Evolutionary conservation across 2,888 invertebrate genomes (phyloP), one percentile per base, ranked within the genome.

Genomic region (Nemotelus nigrinus): DNA sequence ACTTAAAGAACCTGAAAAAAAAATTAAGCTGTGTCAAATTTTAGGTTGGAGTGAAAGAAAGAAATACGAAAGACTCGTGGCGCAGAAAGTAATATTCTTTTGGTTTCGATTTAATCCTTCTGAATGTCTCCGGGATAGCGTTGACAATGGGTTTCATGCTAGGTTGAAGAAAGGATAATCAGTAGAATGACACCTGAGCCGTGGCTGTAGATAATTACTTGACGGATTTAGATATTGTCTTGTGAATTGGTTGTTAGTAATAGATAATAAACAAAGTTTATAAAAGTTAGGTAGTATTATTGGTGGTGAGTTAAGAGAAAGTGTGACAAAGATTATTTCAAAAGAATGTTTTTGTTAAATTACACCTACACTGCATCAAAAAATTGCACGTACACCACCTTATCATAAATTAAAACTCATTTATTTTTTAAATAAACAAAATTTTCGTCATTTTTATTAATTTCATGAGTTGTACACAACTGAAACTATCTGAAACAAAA

Each of bases 131-230:
- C 53, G n/a, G 55, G 43, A 53, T 6, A 70, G 43, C 41, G 25
- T 41, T 3, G 44, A 70, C 70, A 70, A 70, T 47, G 53, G 68
- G 68, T 39, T 68, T 50, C 68, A 55, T 70, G 44, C 55, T 41
- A 53, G 43, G 53, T 3, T 43, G 2, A 53, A 55, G 41, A 70
- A 70, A 43, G 55, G 70, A 70, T 39, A 55, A 53, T 70, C 53
- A 70, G 70, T n/a, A 8, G 39, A 10, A 5, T 53, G 44, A 70
- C 70, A 70, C 70, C 70, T 70, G 55, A 70, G 55, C 55, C 5
- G 44, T 43, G 53, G 53, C 10, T 55, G 41, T 5, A n/a, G 53
- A 70, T 53, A 70, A 70, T 70, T 70, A 55, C 10, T 53, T 70
- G 55, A 70, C 70, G 55, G 67, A 25, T 67, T 48, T 67, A 25